phyloP scores from a whole-genome alignment of 2,888 invertebrate species.

The Teinopalpus imperialis region DNA sequence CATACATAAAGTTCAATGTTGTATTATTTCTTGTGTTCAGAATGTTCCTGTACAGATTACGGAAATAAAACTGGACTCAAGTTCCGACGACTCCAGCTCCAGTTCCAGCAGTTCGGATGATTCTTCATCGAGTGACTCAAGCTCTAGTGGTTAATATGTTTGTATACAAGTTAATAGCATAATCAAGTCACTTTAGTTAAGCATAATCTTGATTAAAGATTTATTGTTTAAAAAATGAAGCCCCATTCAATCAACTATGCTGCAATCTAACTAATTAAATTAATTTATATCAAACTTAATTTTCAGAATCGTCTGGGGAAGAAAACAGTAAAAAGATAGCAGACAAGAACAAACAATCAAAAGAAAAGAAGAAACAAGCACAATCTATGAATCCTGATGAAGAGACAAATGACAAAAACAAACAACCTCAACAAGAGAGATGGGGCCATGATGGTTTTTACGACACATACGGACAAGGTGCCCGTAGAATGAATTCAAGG shows the following conservation, averaged over 20 bases:
- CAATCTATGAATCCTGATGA: slow-evolving; percentile 45
- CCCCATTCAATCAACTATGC: no score
- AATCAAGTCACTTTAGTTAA: no score
- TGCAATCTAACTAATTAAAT: no score
- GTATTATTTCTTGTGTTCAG: no score
- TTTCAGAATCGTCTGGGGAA: slow-evolving; percentile 55
- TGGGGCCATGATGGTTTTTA: slow-evolving; percentile 76
- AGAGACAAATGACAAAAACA: slow-evolving; percentile 29
- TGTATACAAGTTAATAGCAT: no score
- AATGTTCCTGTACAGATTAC: slow-evolving; percentile 62
- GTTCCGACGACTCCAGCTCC: slow-evolving; percentile 57
- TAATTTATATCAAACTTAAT: no score
- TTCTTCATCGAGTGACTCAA: slow-evolving; percentile 60
- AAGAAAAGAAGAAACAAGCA: slow-evolving; percentile 47
- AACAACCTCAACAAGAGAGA: slow-evolving; percentile 44
- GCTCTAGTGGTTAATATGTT: slow-evolving; percentile 54
- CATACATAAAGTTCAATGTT: no score
- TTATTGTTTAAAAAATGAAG: no score
- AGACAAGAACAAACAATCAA: slow-evolving; percentile 39
- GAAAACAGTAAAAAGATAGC: slow-evolving; percentile 43
- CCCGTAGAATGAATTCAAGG: slow-evolving; percentile 46
- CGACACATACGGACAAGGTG: slow-evolving; percentile 68
- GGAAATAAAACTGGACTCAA: slow-evolving; percentile 62
- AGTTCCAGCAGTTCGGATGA: slow-evolving; percentile 53
- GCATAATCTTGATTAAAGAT: no score